A percentile compares a stretch with the other conserved stretches of the same genome.
These are phyloP conservation scores for Leptodactylus fallax DNA, from an alignment of 2,797 vertebrate species.

Conservation along the genomic window DNA sequence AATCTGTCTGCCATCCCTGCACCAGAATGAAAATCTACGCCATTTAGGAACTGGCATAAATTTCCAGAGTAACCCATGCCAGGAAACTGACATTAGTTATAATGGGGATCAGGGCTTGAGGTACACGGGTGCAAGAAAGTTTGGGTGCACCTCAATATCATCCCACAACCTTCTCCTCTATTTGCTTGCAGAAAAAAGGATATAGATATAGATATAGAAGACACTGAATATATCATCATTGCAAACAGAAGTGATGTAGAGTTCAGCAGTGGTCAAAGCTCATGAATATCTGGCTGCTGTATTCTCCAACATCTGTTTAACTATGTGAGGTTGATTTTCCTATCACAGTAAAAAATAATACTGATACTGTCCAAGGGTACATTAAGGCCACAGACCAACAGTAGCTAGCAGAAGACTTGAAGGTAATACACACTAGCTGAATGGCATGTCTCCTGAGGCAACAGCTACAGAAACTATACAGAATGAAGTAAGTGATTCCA, in stretches of 20 bases:
- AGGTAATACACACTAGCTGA: constrained; percentile 67
- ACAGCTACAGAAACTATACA: constrained; percentile 65
- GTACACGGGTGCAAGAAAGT: no score
- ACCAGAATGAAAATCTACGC: no score
- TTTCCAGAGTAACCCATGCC: no score
- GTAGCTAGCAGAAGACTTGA: constrained; percentile 69
- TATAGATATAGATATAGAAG: background rate
- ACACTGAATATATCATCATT: background rate
- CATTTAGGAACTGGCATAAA: no score
- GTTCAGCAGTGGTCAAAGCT: constrained; percentile 2
- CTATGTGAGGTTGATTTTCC: constrained; percentile 30
- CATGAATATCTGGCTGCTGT: constrained; percentile 29
- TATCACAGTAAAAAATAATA: constrained; percentile 23
- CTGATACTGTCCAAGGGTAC: constrained; percentile 56
- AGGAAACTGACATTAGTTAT: no score
- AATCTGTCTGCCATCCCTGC: no score
- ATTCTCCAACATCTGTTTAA: constrained; percentile 37
- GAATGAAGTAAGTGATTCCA: constrained; percentile 72
- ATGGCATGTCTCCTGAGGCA: constrained; percentile 66
- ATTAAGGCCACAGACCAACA: constrained; percentile 61
- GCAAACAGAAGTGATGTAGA: background rate
- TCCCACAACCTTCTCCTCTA: no score
- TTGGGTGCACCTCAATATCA: no score
- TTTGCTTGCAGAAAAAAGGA: no score
- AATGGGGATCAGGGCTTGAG: no score